A percentile compares a stretch with the other conserved stretches of the same genome.
These are phyloP conservation scores for Plagiodera versicolora DNA, from an alignment of 2,888 invertebrate genomes.

Conservation along the genomic window DNA sequence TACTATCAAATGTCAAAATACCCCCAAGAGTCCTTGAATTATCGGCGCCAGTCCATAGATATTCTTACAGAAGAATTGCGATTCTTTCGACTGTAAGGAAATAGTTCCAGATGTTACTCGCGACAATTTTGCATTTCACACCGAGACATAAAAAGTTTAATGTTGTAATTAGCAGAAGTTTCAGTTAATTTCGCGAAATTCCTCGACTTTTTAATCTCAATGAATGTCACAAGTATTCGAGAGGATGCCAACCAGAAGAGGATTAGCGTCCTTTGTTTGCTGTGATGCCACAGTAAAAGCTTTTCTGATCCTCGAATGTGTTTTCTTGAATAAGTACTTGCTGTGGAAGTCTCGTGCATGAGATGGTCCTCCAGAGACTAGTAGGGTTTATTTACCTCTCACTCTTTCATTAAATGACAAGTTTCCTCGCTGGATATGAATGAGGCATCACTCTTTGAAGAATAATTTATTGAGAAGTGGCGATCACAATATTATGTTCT, in stretches of 20 bases:
- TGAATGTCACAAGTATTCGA: constrained; percentile 19
- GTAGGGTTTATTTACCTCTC: background rate
- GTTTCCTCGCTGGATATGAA: too few species aligned
- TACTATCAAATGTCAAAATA: too few species aligned
- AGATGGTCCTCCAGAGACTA: background rate
- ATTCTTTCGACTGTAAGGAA: background rate
- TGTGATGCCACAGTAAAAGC: background rate
- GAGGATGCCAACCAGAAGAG: constrained; percentile 20
- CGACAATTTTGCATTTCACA: background rate
- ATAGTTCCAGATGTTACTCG: background rate
- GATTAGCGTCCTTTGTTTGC: constrained; percentile 1
- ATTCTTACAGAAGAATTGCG: background rate
- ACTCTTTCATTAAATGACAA: background rate
- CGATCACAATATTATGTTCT: background rate
- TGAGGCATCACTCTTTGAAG: too few species aligned
- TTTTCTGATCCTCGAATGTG: background rate
- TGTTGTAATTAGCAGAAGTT: constrained; percentile 24
- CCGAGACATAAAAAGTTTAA: constrained; percentile 22
- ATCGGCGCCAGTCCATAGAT: too few species aligned
- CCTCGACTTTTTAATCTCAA: constrained; percentile 20
- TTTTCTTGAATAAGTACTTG: background rate
- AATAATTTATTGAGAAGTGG: too few species aligned
- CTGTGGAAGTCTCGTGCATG: background rate
- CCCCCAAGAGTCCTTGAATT: too few species aligned
- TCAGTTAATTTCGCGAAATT: constrained; percentile 24